Conservation (phyloP, 1,140 invertebrate genomes). For the Alviniconcha marisindica region DNA sequence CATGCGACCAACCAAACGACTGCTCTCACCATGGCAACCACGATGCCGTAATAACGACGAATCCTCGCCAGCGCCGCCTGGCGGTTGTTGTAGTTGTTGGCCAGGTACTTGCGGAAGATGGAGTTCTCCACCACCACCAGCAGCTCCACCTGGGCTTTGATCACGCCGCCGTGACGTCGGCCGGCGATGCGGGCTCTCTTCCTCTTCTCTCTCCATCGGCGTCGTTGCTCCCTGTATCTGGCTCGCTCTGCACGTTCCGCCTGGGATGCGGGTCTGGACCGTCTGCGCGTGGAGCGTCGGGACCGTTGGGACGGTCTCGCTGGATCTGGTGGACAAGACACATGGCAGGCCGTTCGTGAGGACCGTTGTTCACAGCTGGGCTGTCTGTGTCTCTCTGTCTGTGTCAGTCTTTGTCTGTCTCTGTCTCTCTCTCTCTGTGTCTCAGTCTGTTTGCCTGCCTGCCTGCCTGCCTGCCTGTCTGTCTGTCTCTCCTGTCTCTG, state of each 20-base stretch:
- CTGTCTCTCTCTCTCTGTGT: no score
- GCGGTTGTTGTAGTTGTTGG: slow-evolving; percentile 36
- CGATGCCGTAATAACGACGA: slow-evolving; percentile 51
- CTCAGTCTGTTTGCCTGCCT: no score
- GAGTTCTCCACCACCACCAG: slow-evolving; percentile 54
- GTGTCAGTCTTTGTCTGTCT: no score
- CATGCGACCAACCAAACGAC: no score
- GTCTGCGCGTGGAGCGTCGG: neutral
- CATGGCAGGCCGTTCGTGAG: no score
- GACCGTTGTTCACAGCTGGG: no score
- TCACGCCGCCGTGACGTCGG: neutral
- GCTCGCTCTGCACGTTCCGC: neutral
- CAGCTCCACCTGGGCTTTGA: slow-evolving; percentile 47
- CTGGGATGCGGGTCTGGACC: neutral
- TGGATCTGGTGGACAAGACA: no score
- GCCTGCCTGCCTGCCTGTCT: no score
- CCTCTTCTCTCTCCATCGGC: neutral
- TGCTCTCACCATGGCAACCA: slow-evolving; percentile 52
- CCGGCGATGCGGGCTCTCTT: neutral
- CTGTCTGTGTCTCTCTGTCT: no score
- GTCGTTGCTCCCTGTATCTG: neutral
- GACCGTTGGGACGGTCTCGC: neutral
- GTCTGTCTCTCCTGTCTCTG: no score
- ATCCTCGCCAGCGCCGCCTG: slow-evolving; percentile 49
- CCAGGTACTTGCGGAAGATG: slow-evolving; percentile 49